A percentile compares a stretch with the other conserved stretches of the same genome.
These are phyloP conservation scores for Mormyrops attenuatus DNA, from an alignment of 2,797 vertebrate species.

Conservation along the genomic window DNA sequence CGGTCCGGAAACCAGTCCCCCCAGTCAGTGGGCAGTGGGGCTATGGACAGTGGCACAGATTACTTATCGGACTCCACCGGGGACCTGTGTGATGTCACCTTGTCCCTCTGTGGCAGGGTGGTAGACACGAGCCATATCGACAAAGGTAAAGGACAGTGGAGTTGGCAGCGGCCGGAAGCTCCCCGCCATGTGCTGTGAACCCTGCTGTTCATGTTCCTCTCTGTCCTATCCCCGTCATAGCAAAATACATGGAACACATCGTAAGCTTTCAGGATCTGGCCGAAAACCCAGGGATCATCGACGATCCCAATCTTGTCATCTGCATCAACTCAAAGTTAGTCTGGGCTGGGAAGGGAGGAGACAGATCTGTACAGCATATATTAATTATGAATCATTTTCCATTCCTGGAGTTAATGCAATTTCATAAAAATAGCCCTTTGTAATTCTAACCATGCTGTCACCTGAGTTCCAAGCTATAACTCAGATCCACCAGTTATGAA, in stretches of 20 bases:
- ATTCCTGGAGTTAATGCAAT: background rate
- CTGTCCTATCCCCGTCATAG: constrained; percentile 43
- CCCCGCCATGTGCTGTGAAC: background rate
- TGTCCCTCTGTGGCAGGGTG: constrained; percentile 85
- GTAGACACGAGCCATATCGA: constrained; percentile 71
- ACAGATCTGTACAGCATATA: background rate
- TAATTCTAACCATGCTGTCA: background rate
- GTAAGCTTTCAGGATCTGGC: constrained; percentile 81
- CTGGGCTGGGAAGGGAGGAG: background rate
- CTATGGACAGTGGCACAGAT: constrained; percentile 58
- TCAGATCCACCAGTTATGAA: background rate
- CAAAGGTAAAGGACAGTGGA: constrained; percentile 50
- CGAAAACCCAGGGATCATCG: constrained; percentile 79
- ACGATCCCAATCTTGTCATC: constrained; percentile 86
- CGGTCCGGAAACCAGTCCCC: constrained; percentile 58
- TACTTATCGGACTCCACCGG: constrained; percentile 54
- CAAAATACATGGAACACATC: constrained; percentile 76
- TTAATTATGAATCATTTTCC: background rate
- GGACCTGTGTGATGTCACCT: constrained; percentile 56
- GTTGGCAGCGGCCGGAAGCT: background rate
- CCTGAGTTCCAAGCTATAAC: background rate
- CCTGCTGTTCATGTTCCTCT: background rate
- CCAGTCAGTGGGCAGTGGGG: constrained; percentile 50
- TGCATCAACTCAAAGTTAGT: constrained; percentile 84
- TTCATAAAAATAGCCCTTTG: background rate